Conservation (phyloP, 1,140 invertebrate genomes). For the Whitmania pigra region DNA sequence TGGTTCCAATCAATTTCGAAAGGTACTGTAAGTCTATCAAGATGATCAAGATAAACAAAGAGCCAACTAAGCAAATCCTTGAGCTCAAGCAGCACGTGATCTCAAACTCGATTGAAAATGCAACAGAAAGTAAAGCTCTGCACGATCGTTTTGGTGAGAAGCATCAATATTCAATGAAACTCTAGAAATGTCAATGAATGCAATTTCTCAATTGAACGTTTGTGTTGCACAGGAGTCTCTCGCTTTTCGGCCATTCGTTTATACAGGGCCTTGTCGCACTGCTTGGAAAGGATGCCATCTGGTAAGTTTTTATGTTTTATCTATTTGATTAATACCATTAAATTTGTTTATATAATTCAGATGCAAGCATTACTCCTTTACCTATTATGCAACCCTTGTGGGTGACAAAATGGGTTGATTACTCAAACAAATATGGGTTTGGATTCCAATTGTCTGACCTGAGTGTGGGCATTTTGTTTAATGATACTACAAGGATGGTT, state of each 20-base stretch:
- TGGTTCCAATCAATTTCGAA: no score
- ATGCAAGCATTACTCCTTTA: background rate
- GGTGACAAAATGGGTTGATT: conserved; percentile 97
- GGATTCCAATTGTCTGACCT: conserved; percentile 91
- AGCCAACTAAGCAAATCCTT: no score
- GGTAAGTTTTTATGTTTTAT: conserved; percentile 14
- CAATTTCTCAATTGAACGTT: background rate
- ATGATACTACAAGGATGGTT: conserved; percentile 80
- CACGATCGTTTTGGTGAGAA: background rate
- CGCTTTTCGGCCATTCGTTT: conserved; percentile 17
- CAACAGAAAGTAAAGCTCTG: background rate
- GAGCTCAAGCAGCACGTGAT: no score
- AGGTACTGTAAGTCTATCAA: no score
- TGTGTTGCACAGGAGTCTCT: conserved; percentile 5
- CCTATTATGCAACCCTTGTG: conserved; percentile 49
- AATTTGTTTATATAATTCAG: conserved; percentile 6
- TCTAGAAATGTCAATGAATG: background rate
- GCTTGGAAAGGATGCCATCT: conserved; percentile 21
- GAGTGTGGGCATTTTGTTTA: conserved; percentile 85
- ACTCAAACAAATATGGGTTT: conserved; percentile 95
- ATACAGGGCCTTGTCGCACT: conserved; percentile 20
- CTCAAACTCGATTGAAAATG: background rate
- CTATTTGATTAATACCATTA: background rate
- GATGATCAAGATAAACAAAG: no score
- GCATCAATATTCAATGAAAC: background rate